phyloP scores from a whole-genome alignment of 2,888 invertebrate genomes.

The Lasius platythorax region DNA sequence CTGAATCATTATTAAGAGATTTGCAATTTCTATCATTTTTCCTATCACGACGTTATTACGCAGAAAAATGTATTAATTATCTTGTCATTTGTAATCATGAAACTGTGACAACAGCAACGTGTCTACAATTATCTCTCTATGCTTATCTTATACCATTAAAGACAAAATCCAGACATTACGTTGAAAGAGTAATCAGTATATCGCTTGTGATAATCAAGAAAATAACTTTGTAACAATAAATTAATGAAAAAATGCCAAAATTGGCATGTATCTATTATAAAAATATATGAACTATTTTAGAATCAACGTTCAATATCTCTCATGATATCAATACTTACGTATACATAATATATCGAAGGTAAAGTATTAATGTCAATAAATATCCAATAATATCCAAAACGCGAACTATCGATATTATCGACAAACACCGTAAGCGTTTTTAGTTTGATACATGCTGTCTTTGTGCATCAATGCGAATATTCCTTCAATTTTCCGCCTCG shows the following conservation, averaged over 20 bases:
- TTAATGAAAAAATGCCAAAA: neutral
- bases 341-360: neutral
- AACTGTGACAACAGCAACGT: slow-evolving; percentile 4
- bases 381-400: neutral
- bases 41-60: neutral
- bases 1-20: neutral
- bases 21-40: slow-evolving; percentile 26
- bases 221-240: neutral
- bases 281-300: neutral
- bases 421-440: neutral
- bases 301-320: neutral
- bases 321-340: neutral
- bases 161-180: neutral
- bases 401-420: neutral
- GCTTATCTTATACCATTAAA: neutral
- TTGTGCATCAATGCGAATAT: neutral
- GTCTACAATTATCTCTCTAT: neutral
- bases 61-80: neutral
- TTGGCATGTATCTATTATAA: neutral
- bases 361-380: neutral
- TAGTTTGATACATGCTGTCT: neutral
- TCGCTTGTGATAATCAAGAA: neutral
- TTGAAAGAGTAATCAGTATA: slow-evolving; percentile 1
- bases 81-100: slow-evolving; percentile 13
- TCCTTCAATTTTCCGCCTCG: slow-evolving; percentile 9